phyloP scores from a whole-genome alignment of 2,113 vertebrate genomes.

The Chrysemys picta region DNA sequence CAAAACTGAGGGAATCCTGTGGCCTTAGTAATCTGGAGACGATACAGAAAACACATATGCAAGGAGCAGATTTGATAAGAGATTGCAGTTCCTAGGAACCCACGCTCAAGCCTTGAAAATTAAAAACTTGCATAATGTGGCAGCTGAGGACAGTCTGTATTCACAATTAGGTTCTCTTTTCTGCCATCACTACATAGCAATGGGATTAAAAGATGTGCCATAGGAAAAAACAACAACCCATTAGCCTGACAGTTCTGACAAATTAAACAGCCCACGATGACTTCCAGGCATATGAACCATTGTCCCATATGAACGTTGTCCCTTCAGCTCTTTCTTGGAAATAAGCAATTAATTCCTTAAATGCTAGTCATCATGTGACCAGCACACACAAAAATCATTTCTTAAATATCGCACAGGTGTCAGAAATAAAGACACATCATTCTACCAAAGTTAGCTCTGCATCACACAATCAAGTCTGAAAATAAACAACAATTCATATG shows the following conservation, averaged over 20 bases:
- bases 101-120: background rate
- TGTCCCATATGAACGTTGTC: too few species aligned
- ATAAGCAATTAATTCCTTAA: background rate
- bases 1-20: fast-evolving
- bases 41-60: background rate
- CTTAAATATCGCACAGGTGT: background rate
- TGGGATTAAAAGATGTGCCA: background rate
- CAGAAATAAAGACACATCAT: background rate
- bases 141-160: background rate
- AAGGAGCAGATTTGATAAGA: background rate
- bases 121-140: background rate
- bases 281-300: background rate
- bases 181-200: background rate
- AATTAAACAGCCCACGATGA: background rate
- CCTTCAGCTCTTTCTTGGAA: background rate
- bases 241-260: background rate
- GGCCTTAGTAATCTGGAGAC: fast-evolving
- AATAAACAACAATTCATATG: background rate
- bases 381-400: background rate
- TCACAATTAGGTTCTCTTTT: background rate
- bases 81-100: background rate
- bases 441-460: background rate
- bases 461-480: background rate
- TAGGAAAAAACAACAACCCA: background rate
- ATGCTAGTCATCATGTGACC: background rate